Evolutionary conservation across 2,113 vertebrate species (phyloP).

Genomic region (Neomonachus schauinslandi): DNA sequence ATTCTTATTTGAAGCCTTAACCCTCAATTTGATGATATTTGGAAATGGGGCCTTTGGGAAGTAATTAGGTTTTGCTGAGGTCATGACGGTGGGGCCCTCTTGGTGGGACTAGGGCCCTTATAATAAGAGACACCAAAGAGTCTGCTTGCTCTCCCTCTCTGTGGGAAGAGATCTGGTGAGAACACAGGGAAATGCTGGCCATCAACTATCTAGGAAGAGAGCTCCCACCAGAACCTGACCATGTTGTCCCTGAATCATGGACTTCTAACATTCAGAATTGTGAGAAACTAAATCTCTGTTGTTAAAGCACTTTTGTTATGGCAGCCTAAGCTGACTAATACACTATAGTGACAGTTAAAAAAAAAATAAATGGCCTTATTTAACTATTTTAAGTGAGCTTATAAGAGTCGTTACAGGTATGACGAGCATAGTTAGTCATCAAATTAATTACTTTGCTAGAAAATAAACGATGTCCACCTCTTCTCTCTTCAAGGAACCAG

Average conservation of each 20-base stretch:
- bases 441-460: slow-evolving; percentile 1
- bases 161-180: not conserved
- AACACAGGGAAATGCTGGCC: not conserved
- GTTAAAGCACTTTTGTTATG: not conserved
- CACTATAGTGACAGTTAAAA: not conserved
- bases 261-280: not conserved
- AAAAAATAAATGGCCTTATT: not conserved
- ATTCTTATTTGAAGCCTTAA: not conserved
- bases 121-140: not conserved
- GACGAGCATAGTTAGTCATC: not conserved
- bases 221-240: not conserved
- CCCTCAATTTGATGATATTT: not conserved
- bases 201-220: not conserved
- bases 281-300: not conserved
- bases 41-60: not conserved
- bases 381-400: not conserved
- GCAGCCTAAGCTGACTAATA: not conserved
- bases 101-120: not conserved
- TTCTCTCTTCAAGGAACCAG: not conserved
- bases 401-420: not conserved
- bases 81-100: not conserved
- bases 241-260: not conserved
- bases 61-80: not conserved
- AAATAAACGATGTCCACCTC: not conserved
- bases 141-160: not conserved